These are phyloP conservation scores for Pyralis farinalis DNA, from an alignment of 2,888 invertebrate genomes.

Conservation along the genomic window DNA sequence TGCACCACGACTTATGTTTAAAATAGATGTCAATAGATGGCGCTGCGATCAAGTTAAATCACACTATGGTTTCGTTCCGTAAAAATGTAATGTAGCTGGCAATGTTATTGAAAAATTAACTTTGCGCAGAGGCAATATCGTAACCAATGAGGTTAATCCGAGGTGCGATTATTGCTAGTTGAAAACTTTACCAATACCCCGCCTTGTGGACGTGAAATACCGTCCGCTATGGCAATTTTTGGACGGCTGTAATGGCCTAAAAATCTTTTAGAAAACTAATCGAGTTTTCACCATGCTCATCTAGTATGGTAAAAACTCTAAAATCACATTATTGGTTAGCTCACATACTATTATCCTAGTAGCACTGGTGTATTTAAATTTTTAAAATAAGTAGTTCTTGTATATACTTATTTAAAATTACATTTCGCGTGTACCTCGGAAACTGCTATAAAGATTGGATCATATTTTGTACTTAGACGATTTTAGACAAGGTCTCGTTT, in stretches of 20 bases:
- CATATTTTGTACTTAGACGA: too few species aligned
- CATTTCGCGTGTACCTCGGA: too few species aligned
- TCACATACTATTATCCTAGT: too few species aligned
- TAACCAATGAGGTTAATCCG: constrained; percentile 95
- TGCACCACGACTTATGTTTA: too few species aligned
- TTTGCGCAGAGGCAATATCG: constrained; percentile 96
- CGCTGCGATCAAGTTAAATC: not conserved
- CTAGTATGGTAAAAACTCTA: too few species aligned
- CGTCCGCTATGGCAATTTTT: constrained; percentile 76
- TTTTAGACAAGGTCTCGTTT: too few species aligned
- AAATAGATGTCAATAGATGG: not conserved
- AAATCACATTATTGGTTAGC: too few species aligned
- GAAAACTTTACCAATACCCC: constrained; percentile 89
- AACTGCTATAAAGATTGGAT: too few species aligned
- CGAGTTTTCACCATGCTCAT: too few species aligned
- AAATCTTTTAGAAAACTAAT: constrained; percentile 5
- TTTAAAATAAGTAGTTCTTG: too few species aligned
- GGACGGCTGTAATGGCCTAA: constrained; percentile 54
- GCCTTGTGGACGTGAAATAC: constrained; percentile 74
- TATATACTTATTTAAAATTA: too few species aligned
- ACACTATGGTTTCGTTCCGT: not conserved
- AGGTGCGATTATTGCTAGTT: constrained; percentile 96
- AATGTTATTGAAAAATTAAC: constrained; percentile 64
- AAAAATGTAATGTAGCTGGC: not conserved
- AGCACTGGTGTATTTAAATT: too few species aligned